phyloP scores from a whole-genome alignment of 2,888 invertebrate genomes.

The Axea sp. region DNA sequence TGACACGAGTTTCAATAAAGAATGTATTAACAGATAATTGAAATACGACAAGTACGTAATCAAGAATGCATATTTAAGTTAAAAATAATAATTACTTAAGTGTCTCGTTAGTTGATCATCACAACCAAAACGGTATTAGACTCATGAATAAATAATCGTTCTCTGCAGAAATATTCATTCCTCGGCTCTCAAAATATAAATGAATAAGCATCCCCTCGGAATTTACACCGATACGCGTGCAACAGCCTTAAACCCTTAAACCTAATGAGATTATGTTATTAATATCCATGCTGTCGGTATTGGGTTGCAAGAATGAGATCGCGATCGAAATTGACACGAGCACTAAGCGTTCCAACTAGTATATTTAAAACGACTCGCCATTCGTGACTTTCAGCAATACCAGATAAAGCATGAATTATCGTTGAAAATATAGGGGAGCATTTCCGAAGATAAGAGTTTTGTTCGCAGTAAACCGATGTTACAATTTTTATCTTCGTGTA shows the following conservation, averaged over 20 bases:
- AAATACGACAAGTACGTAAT: too few relatives aligned
- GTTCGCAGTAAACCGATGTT: constrained; percentile 71
- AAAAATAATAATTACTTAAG: too few relatives aligned
- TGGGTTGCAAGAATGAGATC: constrained; percentile 41
- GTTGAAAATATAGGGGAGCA: constrained; percentile 8
- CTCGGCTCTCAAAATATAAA: constrained; percentile 25
- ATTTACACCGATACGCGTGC: constrained; percentile 16
- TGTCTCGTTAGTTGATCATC: too few relatives aligned
- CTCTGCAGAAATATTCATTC: constrained; percentile 27
- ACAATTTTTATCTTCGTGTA: constrained; percentile 71
- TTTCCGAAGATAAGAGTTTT: constrained; percentile 15
- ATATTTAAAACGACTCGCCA: constrained; percentile 26
- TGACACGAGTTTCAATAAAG: too few relatives aligned
- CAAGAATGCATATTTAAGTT: too few relatives aligned
- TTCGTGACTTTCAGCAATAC: constrained; percentile 49
- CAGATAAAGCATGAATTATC: constrained; percentile 45
- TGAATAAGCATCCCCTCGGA: constrained; percentile 36
- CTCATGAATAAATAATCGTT: constrained; percentile 34
- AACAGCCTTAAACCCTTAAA: constrained; percentile 42
- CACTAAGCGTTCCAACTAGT: constrained; percentile 15
- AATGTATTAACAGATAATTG: too few relatives aligned
- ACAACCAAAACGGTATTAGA: too few relatives aligned
- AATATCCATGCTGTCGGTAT: constrained; percentile 43
- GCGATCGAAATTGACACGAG: constrained; percentile 37
- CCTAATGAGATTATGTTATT: constrained; percentile 57